A percentile compares a stretch with the other conserved stretches of the same genome.
phyloP scores from a whole-genome alignment of 2,888 invertebrate species.

The Papilio elwesi region DNA sequence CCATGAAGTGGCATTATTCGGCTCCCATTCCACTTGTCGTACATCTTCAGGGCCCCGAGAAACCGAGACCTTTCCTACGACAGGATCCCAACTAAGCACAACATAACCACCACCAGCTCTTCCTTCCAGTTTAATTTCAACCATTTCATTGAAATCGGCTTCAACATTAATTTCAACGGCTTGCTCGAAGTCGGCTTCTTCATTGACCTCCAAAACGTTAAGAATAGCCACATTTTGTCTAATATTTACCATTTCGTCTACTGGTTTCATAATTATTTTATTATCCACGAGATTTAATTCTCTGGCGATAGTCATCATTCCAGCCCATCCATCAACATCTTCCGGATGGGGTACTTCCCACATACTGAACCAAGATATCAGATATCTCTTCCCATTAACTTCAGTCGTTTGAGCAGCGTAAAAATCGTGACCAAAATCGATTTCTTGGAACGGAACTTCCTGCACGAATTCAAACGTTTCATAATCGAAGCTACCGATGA shows the following conservation, averaged over 20 bases:
- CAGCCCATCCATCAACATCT: conserved; percentile 75
- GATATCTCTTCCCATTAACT: conserved; percentile 64
- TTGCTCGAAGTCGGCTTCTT: conserved; percentile 56
- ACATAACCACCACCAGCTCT: conserved; percentile 61
- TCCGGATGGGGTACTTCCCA: conserved; percentile 73
- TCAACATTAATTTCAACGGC: conserved; percentile 66
- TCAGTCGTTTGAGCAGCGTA: conserved; percentile 76
- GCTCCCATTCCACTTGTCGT: conserved; percentile 72
- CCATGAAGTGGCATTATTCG: conserved; percentile 55
- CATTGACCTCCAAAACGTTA: conserved; percentile 52
- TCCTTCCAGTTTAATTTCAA: conserved; percentile 64
- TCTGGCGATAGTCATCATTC: conserved; percentile 72
- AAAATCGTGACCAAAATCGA: conserved; percentile 78
- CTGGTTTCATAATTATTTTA: conserved; percentile 68
- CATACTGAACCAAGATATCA: conserved; percentile 76
- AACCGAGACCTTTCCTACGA: conserved; percentile 61
- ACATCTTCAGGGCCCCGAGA: conserved; percentile 66
- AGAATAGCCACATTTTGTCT: conserved; percentile 54
- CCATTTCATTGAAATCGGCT: conserved; percentile 56
- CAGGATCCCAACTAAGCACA: conserved; percentile 62
- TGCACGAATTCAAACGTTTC: conserved; percentile 69
- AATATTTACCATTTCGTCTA: conserved; percentile 59
- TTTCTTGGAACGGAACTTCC: conserved; percentile 69
- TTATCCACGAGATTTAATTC: conserved; percentile 63
- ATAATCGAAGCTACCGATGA: conserved; percentile 74